Percentiles rank a stretch among this genome's conserved stretches.
Evolutionary conservation across 2,888 invertebrate species (phyloP).

Genomic region (Taphrorychus bicolor): DNA sequence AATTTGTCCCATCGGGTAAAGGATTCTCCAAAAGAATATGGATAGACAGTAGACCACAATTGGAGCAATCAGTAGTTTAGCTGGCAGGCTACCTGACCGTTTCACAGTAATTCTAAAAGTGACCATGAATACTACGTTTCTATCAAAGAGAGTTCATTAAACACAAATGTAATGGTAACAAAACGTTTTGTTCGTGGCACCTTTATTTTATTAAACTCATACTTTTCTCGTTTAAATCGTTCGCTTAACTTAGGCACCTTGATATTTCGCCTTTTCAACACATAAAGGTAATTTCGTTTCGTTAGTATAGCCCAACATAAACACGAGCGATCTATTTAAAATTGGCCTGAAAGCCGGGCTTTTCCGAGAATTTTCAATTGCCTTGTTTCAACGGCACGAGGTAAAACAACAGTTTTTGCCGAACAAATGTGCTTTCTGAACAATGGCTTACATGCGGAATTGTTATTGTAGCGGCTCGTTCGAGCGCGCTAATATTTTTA

Average conservation of each 20-base stretch:
- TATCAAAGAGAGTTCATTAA: too few species aligned
- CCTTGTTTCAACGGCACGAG: conserved; percentile 4
- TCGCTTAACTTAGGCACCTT: neutral
- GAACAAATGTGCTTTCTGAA: conserved; percentile 24
- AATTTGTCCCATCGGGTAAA: too few species aligned
- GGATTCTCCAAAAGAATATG: too few species aligned
- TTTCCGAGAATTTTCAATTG: conserved; percentile 12
- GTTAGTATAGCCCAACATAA: conserved; percentile 6
- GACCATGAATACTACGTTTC: too few species aligned
- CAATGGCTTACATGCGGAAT: conserved; percentile 18
- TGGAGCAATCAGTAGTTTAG: too few species aligned
- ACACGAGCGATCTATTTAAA: conserved; percentile 8
- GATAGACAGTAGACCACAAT: too few species aligned
- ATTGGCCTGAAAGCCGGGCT: conserved; percentile 1
- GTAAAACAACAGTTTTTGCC: conserved; percentile 13
- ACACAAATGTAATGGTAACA: too few species aligned
- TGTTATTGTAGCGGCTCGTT: conserved; percentile 20
- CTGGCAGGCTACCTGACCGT: too few species aligned
- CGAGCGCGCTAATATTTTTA: conserved; percentile 13
- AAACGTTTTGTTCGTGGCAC: too few species aligned
- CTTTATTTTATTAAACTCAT: too few species aligned
- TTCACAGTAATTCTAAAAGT: too few species aligned
- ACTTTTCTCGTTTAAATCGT: neutral
- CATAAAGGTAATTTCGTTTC: neutral
- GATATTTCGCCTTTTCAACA: neutral